Evolutionary conservation across 1,140 invertebrate species (phyloP).

Genomic region (Penaeus japonicus): DNA sequence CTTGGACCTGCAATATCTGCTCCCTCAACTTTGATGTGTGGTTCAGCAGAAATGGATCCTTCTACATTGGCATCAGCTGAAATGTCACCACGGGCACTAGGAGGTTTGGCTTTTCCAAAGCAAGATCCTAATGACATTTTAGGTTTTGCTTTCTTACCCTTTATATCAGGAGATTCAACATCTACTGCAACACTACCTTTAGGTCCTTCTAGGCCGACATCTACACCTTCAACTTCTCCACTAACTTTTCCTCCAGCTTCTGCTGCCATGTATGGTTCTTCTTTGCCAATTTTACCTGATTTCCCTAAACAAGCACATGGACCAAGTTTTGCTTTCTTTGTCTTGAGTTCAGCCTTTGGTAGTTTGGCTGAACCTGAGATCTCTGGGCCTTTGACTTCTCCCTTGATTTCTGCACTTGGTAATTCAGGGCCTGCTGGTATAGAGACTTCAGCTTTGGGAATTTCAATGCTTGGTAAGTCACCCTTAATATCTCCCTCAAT

Average conservation of each 20-base stretch:
- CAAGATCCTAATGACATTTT: no score
- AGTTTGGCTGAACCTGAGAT: constrained; percentile 13
- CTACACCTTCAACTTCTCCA: constrained; percentile 11
- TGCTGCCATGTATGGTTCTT: constrained; percentile 29
- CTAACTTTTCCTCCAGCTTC: constrained; percentile 4
- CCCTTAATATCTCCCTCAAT: background rate
- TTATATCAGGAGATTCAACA: constrained; percentile 17
- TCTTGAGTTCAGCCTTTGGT: constrained; percentile 17
- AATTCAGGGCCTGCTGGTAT: no score
- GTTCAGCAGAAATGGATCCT: background rate
- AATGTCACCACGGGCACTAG: background rate
- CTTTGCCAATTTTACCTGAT: constrained; percentile 25
- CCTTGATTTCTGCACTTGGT: constrained; percentile 23
- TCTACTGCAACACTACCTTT: background rate
- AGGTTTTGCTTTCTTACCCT: background rate
- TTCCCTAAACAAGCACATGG: constrained; percentile 45
- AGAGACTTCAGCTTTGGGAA: constrained; percentile 13
- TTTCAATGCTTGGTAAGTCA: background rate
- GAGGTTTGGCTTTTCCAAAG: no score
- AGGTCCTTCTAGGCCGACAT: background rate
- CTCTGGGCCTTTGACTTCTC: constrained; percentile 19
- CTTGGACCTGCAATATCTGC: background rate
- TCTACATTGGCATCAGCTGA: background rate
- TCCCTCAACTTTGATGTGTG: background rate
- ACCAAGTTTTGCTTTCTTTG: constrained; percentile 37